Percentiles rank a stretch among this genome's conserved stretches.
These are phyloP conservation scores for Numenius phaeopus DNA, from an alignment of 2,797 vertebrate genomes.

Conservation along the genomic window DNA sequence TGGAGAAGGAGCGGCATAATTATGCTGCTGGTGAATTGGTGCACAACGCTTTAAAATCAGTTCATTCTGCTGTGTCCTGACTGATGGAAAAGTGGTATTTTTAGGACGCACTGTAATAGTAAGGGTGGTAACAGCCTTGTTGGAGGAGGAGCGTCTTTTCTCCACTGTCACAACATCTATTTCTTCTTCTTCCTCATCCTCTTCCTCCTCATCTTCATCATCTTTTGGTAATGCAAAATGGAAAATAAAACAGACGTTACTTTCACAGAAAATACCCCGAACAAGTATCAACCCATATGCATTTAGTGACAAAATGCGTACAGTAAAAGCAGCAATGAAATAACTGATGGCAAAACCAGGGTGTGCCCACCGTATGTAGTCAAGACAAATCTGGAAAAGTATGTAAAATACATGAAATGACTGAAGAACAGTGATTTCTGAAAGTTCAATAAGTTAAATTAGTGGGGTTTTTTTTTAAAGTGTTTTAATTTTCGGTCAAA, in stretches of 20 bases:
- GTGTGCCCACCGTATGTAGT: neutral
- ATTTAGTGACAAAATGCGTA: neutral
- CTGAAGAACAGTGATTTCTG: neutral
- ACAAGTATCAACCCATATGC: neutral
- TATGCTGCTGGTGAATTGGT: conserved; percentile 98
- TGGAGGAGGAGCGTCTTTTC: conserved; percentile 88
- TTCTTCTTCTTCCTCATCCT: conserved; percentile 92
- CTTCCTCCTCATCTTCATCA: conserved; percentile 87
- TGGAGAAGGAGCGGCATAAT: conserved; percentile 96
- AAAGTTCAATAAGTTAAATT: neutral
- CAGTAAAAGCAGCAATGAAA: neutral
- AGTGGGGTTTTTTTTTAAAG: neutral
- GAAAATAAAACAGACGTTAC: neutral
- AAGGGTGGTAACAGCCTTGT: conserved; percentile 85
- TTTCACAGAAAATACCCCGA: neutral
- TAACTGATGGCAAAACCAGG: neutral
- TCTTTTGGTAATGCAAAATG: conserved; percentile 72
- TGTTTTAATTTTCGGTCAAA: neutral
- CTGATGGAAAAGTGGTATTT: conserved; percentile 72
- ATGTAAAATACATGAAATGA: neutral
- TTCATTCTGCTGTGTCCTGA: conserved; percentile 83
- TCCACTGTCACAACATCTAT: conserved; percentile 98
- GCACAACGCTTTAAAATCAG: conserved; percentile 90
- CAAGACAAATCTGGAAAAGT: neutral
- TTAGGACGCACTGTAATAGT: conserved; percentile 88